Base-by-base conservation (phyloP, 2,888 invertebrate genomes). In the Hydropsyche betteni region DNA sequence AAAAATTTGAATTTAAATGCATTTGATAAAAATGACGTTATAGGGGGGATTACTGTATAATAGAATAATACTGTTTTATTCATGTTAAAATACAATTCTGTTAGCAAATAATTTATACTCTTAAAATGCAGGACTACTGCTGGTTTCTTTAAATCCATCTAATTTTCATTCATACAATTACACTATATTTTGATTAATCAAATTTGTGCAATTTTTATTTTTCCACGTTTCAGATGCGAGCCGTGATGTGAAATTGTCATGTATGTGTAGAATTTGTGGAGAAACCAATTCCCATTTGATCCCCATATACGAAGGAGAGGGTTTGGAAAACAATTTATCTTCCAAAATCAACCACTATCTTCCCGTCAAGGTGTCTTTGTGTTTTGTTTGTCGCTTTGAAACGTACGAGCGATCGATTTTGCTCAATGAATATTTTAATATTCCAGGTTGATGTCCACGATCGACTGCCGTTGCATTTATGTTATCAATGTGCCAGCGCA, bases 401-500 rank as follows among this genome's bases (percentile, higher is more conserved):
- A 64, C 3, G 14, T 74, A 36, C 52, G 12, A 24, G 24, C 24
- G 24, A 24, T 24, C 24, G 14, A 24, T 58, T 50, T 8, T 58
- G 14, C 73, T 44, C 44, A 7, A 24, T 68, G 4, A 68, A n/a
- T 71, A 6, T 34, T 72, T 79, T 68, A 64, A 52, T 44, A 55
- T 81, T 77, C 2, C 82, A 90, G 90, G 85, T 91, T n/a, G 81
- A 83, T 0, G 81, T 83, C 77, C 81, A 81, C 0, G 91, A 92
- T 80, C 82, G 81, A 10, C 83, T 92, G 76, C 91, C 92, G 0
- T 82, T 86, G 68, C 87, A 89, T 79, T 84, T 91, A 79, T 93
- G 93, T 84, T 89, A 88, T 82, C 89, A 89, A 79, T 93, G 93
- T 81, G 88, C 89, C 0, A 88, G 88, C 77, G 90, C 90, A 0